Percentiles rank a stretch among this genome's conserved stretches.
Evolutionary conservation across 2,888 invertebrate species (phyloP).

Genomic region (Harpalus rufipes): DNA sequence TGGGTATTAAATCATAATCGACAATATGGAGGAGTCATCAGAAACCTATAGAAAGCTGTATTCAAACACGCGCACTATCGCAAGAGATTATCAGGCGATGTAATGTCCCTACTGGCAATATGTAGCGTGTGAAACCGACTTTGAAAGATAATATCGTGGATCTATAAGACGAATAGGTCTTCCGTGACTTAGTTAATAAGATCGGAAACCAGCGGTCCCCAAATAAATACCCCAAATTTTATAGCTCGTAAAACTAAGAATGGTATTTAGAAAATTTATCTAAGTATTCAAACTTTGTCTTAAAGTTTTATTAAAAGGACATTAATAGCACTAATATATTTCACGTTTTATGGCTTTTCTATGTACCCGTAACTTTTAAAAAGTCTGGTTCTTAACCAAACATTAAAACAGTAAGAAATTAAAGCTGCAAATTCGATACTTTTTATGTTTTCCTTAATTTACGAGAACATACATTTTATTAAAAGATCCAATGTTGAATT

Average conservation of each 20-base stretch:
- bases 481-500: background rate
- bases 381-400: background rate
- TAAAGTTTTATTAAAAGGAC: slow-evolving; percentile 24
- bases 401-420: background rate
- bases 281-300: slow-evolving; percentile 38
- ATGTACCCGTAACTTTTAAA: background rate
- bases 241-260: slow-evolving; percentile 40
- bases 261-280: slow-evolving; percentile 45
- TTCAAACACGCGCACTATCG: slow-evolving; percentile 45
- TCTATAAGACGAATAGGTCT: slow-evolving; percentile 60
- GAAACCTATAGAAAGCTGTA: slow-evolving; percentile 47
- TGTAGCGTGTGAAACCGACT: slow-evolving; percentile 65
- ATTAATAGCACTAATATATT: slow-evolving; percentile 38
- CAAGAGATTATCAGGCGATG: slow-evolving; percentile 28
- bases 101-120: slow-evolving; percentile 30
- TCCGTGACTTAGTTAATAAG: slow-evolving; percentile 65
- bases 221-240: slow-evolving; percentile 46
- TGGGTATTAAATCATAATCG: slow-evolving; percentile 60
- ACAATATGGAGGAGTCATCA: slow-evolving; percentile 57
- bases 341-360: slow-evolving; percentile 33
- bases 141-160: slow-evolving; percentile 63
- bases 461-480: background rate
- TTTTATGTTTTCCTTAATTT: background rate
- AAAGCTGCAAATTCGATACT: background rate
- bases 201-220: slow-evolving; percentile 54